Conservation (phyloP, 2,113 vertebrate genomes). For the Diadophis punctatus region DNA sequence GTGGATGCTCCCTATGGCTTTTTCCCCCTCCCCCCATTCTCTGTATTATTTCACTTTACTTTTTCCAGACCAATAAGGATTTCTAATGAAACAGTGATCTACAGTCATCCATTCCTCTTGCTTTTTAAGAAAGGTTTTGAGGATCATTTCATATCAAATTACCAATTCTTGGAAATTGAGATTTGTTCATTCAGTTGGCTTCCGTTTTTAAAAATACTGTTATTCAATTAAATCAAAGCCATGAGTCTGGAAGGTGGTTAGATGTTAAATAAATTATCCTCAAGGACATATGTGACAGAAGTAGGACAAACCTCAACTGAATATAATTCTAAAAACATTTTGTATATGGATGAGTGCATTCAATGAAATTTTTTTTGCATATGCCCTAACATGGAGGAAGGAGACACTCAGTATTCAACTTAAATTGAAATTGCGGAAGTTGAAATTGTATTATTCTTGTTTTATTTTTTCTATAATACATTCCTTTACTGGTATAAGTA, state of each 20-base stretch:
- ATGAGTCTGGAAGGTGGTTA: neutral
- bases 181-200: neutral
- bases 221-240: neutral
- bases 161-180: neutral
- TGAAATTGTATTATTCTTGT: neutral
- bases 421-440: neutral
- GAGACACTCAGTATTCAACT: neutral
- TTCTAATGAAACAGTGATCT: neutral
- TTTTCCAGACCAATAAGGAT: neutral
- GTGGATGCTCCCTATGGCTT: neutral
- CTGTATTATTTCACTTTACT: neutral
- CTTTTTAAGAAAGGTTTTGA: neutral
- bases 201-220: neutral
- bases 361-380: neutral
- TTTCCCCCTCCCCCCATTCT: neutral
- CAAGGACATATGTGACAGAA: neutral
- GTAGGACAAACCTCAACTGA: neutral
- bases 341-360: neutral
- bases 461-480: neutral
- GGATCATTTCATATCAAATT: neutral
- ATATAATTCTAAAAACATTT: neutral
- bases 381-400: neutral
- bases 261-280: neutral
- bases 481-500: neutral
- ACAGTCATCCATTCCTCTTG: neutral